Base-by-base conservation (phyloP, 2,113 vertebrate species). In the Crypturellus undulatus region DNA sequence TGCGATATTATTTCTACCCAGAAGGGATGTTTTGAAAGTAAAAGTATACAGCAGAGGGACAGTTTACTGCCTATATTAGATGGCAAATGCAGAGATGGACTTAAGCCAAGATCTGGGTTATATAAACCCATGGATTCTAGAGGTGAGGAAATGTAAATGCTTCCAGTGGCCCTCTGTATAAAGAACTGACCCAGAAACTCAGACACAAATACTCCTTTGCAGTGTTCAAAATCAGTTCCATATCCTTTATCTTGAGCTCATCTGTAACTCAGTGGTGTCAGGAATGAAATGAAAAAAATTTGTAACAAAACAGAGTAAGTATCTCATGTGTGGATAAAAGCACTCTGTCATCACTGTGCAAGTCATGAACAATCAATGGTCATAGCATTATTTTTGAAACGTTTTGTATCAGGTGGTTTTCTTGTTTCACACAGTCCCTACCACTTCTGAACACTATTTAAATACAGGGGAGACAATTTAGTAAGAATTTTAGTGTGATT, bases 21-120 rank as follows among this genome's bases (percentile, higher is more conserved):
- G 52, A 93, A 84, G 54, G 67, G 67, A 76, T 89, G 21, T 89
- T 97, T 96, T 96, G 86, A 95, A 97, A 97, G 71, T 94, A 93
- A 80, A 97, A 95, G 42, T 73, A 84, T 84, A 89, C 83, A 93
- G 79, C 73, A 63, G 30, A 28, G 73, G 42, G 75, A 91, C 67
- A 84, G 69, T 77, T 76, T 82, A 84, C 80, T 75, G 52, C 72
- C 58, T 84, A 58, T 77, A 59, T 81, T 84, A 92, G 72, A 93
- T 63, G 45, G 59, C 62, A 87, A 83, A 78, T 56, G 47, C 60
- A 78, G 80, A 65, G 14, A 26, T 40, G 51, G 73, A 92, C 62
- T 60, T 89, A 30, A 75, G 84, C 65, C 65, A 94, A 81, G 20
- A 19, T 81, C 65, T 90, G 40, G 69, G 30, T 79, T 84, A 76